Percentiles rank a stretch among this genome's conserved stretches.
Conservation (phyloP, 2,113 vertebrate genomes). For the Macaca nemestrina region DNA sequence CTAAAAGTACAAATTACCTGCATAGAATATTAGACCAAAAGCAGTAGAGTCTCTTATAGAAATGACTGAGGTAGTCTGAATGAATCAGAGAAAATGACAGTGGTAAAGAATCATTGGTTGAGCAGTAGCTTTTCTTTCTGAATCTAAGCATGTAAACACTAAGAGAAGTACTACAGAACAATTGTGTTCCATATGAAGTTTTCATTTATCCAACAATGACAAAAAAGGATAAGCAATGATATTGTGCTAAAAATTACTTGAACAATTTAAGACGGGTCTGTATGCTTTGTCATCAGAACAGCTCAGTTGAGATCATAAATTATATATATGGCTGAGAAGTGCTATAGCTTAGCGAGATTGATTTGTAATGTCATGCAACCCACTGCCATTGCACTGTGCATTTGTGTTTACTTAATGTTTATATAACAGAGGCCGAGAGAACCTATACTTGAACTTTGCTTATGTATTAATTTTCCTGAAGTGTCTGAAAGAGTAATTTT, state of each 20-base stretch:
- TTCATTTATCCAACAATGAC: not conserved
- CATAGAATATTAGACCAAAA: not conserved
- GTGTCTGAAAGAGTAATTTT: not conserved
- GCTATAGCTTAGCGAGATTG: not conserved
- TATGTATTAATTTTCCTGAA: not conserved
- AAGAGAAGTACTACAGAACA: not conserved
- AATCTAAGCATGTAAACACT: not conserved
- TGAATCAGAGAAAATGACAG: not conserved
- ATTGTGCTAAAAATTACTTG: not conserved
- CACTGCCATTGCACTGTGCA: not conserved
- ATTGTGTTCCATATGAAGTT: not conserved
- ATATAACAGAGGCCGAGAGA: not conserved
- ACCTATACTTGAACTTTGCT: not conserved
- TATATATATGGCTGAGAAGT: not conserved
- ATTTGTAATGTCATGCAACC: not conserved
- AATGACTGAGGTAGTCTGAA: not conserved
- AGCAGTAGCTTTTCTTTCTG: not conserved
- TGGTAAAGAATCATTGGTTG: not conserved
- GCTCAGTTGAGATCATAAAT: not conserved
- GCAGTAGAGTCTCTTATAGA: not conserved
- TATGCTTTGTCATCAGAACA: not conserved
- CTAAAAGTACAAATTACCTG: not conserved
- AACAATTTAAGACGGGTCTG: not conserved
- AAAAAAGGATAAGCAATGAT: not conserved
- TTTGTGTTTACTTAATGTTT: not conserved